A percentile compares a stretch with the other conserved stretches of the same genome.
Conservation (phyloP, 2,888 invertebrate genomes). For the Tholera decimalis region DNA sequence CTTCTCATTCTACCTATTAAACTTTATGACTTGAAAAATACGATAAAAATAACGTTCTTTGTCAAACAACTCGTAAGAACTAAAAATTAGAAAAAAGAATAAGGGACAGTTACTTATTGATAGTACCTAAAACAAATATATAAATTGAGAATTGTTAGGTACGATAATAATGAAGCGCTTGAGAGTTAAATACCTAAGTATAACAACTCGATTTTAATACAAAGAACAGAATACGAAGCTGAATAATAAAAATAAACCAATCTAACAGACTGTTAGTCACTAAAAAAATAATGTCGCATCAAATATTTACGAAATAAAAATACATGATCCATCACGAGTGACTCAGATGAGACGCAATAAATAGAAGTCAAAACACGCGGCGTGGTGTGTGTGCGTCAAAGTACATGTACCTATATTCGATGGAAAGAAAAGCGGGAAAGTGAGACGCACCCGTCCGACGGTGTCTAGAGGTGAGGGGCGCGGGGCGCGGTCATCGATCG, state of each 20-base stretch:
- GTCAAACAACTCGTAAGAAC: too few relatives aligned
- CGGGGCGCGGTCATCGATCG: conserved; percentile 88
- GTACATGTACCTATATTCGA: conserved; percentile 67
- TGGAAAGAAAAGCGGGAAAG: conserved; percentile 89
- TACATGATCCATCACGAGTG: conserved; percentile 75
- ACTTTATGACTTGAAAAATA: too few relatives aligned
- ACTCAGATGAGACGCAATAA: conserved; percentile 69
- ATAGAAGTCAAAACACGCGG: conserved; percentile 71
- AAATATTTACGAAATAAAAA: conserved; percentile 62
- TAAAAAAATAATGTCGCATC: conserved; percentile 21
- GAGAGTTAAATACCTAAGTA: conserved; percentile 3
- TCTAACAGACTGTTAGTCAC: conserved; percentile 18
- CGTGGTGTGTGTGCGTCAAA: conserved; percentile 64
- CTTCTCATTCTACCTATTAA: too few relatives aligned
- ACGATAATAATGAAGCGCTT: background rate
- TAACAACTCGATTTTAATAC: background rate
- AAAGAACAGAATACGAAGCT: conserved; percentile 13
- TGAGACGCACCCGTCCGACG: conserved; percentile 75
- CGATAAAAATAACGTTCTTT: too few relatives aligned
- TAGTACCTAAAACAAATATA: background rate
- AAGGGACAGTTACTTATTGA: background rate
- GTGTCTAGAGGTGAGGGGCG: conserved; percentile 80
- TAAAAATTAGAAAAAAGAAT: background rate
- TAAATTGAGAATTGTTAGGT: background rate
- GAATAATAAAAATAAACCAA: conserved; percentile 11